Evolutionary conservation across 1,140 invertebrate genomes (phyloP).

Genomic region (Temnothorax curvispinosus): DNA sequence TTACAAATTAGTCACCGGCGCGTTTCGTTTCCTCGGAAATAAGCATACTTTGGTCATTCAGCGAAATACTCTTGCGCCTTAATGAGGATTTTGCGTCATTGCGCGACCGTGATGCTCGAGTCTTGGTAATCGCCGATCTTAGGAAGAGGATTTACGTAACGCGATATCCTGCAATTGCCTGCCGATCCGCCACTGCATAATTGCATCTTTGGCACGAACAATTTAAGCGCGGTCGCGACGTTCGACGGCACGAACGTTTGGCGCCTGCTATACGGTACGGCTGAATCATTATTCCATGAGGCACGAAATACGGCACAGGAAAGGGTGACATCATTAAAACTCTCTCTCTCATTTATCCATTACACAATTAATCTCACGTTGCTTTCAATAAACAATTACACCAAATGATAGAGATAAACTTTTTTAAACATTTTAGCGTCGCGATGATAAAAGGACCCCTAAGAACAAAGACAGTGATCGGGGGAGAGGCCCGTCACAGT

Average conservation of each 20-base stretch:
- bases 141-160: conserved; percentile 59
- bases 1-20: conserved; percentile 24
- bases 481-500: not conserved
- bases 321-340: conserved; percentile 10
- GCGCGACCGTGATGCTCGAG: not conserved
- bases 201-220: conserved; percentile 52
- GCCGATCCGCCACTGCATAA: conserved; percentile 19
- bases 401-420: not conserved
- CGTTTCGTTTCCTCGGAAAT: conserved; percentile 7
- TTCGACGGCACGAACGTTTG: conserved; percentile 27
- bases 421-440: not conserved
- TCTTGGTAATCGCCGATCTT: conserved; percentile 36
- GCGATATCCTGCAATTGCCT: conserved; percentile 28
- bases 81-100: conserved; percentile 36
- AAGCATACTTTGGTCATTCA: not conserved
- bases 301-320: not conserved
- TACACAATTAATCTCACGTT: not conserved
- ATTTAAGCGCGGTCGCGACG: conserved; percentile 33
- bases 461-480: not conserved
- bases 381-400: not conserved
- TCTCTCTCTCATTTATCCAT: not conserved
- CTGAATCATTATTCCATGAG: not conserved
- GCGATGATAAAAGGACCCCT: not conserved
- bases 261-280: not conserved
- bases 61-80: not conserved